Base-by-base conservation (phyloP, 1,140 invertebrate genomes). In the Bicyclus anynana region DNA sequence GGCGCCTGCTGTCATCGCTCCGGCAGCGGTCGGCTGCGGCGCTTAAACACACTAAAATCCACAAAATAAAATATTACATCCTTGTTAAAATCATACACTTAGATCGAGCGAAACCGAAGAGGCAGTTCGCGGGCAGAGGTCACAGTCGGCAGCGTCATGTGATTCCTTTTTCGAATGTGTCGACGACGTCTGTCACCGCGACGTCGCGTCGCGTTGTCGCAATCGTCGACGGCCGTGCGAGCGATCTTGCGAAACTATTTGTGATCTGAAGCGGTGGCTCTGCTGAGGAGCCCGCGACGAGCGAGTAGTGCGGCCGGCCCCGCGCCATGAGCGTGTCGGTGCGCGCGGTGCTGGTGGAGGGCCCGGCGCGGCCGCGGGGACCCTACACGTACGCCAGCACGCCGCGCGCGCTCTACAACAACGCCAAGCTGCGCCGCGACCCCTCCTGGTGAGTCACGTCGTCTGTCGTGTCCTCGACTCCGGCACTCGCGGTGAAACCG, bases 341-440 rank as follows among this genome's bases (percentile, higher is more conserved):
- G 67, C 76, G 77, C n/a, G 71, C 80, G 13, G 74, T 86, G 58
- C 62, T 86, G 50, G 78, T 86, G 53, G 80, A 82, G 49, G 80
- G 75, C 12, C 80, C 69, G 17, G 65, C 71, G 18, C 70, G 72
- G 29, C 61, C 60, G 44, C 74, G 78, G 74, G 84, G 87, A 20
- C 78, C 84, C 35, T 89, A 76, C 61, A 89, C 87, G 42, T 90
- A 84, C 74, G 77, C 80, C 73, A 90, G 80, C 63, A 77, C 82
- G 0, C 89, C 89, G 14, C 61, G 80, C 16, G 84, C 84, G 12
- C 74, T 90, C 10, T 89, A 89, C 74, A 89, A 88, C 63, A 90
- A 90, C 65, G 71, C 71, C 13, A 89, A 89, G 52, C 77, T 89
- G 7, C 76, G 70, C 50, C 74, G 64, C 29, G 72, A 83, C 47